Conservation (phyloP, 2,113 vertebrate species). For the Rhinoptilus africanus region DNA sequence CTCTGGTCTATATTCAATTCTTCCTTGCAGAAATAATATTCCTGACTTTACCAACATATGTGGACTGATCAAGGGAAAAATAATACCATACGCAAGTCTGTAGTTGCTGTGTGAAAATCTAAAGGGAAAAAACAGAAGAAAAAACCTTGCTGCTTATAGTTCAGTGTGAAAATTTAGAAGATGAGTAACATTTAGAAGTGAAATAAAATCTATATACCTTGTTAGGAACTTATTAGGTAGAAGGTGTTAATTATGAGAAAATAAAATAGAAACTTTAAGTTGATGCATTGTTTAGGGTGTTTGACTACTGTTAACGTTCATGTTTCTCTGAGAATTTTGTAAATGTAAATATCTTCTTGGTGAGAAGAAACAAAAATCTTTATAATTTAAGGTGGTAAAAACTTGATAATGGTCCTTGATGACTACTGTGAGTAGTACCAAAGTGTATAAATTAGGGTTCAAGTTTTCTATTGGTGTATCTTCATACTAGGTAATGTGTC, state of each 20-base stretch:
- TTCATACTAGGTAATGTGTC: conserved; percentile 75
- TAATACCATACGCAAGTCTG: not conserved
- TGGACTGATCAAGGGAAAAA: not conserved
- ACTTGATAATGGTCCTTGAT: not conserved
- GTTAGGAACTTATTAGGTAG: not conserved
- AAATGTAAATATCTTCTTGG: not conserved
- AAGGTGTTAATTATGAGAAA: not conserved
- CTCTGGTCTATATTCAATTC: not conserved
- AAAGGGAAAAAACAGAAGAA: not conserved
- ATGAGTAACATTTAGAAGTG: not conserved
- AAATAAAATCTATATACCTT: not conserved
- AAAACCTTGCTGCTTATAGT: not conserved
- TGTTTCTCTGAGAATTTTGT: not conserved
- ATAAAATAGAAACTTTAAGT: not conserved
- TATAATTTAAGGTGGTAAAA: not conserved
- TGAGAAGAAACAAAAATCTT: not conserved
- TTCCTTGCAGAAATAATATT: not conserved
- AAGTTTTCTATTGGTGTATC: conserved; percentile 69
- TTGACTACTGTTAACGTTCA: not conserved
- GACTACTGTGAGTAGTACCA: not conserved
- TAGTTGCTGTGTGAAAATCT: not conserved
- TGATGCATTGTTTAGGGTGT: not conserved
- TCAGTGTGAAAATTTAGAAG: not conserved
- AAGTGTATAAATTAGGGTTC: conserved; percentile 48
- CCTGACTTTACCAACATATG: not conserved